These are phyloP conservation scores for Bostrychus sinensis DNA, from an alignment of 2,113 vertebrate genomes.

Conservation along the genomic window DNA sequence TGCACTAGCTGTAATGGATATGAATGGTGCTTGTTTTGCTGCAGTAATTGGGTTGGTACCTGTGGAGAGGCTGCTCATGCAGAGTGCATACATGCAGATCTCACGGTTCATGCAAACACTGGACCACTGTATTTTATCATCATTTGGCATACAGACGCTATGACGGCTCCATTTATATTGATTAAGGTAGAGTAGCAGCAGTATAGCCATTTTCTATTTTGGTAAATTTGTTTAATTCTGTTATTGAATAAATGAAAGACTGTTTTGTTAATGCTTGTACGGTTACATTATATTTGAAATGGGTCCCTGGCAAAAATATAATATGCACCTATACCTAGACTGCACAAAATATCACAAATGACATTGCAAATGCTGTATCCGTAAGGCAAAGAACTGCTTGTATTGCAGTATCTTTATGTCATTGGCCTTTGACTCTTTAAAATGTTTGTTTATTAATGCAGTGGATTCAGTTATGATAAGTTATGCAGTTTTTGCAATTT, in stretches of 20 bases:
- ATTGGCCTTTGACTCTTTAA: too few relatives aligned
- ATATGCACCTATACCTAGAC: too few relatives aligned
- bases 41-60: constrained; percentile 8
- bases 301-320: too few relatives aligned
- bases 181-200: neutral
- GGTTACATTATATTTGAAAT: too few relatives aligned
- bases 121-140: neutral
- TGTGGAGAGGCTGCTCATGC: constrained; percentile 4
- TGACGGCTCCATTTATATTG: neutral
- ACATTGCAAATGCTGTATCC: too few relatives aligned
- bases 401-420: too few relatives aligned
- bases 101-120: neutral
- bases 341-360: too few relatives aligned
- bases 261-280: too few relatives aligned
- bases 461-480: too few relatives aligned
- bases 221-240: neutral
- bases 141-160: neutral
- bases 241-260: neutral
- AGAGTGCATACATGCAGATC: neutral
- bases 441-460: too few relatives aligned
- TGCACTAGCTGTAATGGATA: constrained; percentile 3
- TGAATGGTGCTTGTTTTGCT: constrained; percentile 15
- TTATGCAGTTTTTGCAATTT: too few relatives aligned
- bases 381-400: too few relatives aligned
- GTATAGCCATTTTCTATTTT: neutral